phyloP scores from a whole-genome alignment of 2,888 invertebrate species.

The Pseudoips prasinana region DNA sequence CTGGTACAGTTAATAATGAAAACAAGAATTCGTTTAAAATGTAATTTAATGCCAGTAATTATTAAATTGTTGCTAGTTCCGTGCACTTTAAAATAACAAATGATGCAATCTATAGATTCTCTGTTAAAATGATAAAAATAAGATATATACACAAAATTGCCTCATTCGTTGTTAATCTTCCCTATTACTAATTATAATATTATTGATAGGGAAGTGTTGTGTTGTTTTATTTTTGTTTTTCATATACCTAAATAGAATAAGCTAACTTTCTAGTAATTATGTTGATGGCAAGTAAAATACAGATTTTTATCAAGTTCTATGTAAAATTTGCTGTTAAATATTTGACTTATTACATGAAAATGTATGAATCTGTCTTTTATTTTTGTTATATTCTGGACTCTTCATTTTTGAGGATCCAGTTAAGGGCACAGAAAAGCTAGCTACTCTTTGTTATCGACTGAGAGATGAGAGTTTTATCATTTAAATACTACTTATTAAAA shows the following conservation, averaged over 20 bases:
- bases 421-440: conserved; percentile 29
- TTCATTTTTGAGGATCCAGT: conserved; percentile 18
- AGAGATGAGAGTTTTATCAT: conserved; percentile 24
- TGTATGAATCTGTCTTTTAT: conserved; percentile 23
- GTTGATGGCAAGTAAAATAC: conserved; percentile 31
- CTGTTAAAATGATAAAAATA: neutral
- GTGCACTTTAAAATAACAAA: neutral
- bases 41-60: neutral
- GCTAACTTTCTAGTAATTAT: conserved; percentile 53
- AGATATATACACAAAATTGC: conserved; percentile 22
- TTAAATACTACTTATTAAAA: no score
- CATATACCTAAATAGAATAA: conserved; percentile 39
- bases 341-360: neutral
- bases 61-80: neutral
- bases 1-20: conserved; percentile 30
- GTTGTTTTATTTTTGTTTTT: conserved; percentile 50
- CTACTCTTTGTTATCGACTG: conserved; percentile 29
- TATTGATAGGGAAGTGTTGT: conserved; percentile 47
- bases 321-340: neutral
- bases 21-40: no score
- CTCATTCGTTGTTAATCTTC: conserved; percentile 43
- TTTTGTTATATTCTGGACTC: conserved; percentile 23
- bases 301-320: neutral
- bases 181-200: conserved; percentile 38
- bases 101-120: neutral